These are phyloP conservation scores for Anableps anableps DNA, from an alignment of 2,797 vertebrate species.

Conservation along the genomic window DNA sequence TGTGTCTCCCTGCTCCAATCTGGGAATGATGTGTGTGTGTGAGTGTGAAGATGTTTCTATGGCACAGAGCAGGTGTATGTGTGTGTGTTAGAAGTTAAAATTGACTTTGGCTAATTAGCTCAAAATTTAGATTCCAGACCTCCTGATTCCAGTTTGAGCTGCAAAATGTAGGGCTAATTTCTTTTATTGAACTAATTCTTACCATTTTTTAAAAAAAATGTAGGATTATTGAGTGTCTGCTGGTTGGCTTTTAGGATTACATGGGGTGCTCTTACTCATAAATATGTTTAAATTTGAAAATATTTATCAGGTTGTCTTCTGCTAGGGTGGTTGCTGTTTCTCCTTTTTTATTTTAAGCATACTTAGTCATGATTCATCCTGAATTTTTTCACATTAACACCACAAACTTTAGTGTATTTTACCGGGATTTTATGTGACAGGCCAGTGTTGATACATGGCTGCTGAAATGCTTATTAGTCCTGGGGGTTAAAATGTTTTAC, in stretches of 20 bases:
- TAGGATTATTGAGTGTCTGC: not conserved
- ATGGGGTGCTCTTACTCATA: not conserved
- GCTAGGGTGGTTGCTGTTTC: not conserved
- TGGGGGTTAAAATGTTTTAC: too few relatives aligned
- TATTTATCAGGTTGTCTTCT: not conserved
- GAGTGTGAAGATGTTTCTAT: slow-evolving; percentile 1
- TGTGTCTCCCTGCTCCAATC: slow-evolving; percentile 21
- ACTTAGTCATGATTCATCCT: not conserved
- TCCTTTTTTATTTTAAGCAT: not conserved
- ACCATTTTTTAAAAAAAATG: not conserved
- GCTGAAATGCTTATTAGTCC: not conserved
- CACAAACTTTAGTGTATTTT: not conserved
- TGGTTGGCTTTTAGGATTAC: not conserved
- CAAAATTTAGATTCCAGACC: slow-evolving; percentile 1
- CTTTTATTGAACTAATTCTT: not conserved
- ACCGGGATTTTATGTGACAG: not conserved
- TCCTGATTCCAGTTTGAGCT: slow-evolving; percentile 8
- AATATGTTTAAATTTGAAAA: not conserved
- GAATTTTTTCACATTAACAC: not conserved
- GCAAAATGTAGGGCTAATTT: not conserved
- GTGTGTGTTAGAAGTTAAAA: not conserved
- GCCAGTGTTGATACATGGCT: not conserved
- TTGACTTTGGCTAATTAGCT: slow-evolving; percentile 3
- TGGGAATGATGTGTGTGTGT: not conserved
- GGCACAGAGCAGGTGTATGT: slow-evolving; percentile 1